Evolutionary conservation across 2,888 invertebrate genomes (phyloP).

Genomic region (Malachius bipustulatus): DNA sequence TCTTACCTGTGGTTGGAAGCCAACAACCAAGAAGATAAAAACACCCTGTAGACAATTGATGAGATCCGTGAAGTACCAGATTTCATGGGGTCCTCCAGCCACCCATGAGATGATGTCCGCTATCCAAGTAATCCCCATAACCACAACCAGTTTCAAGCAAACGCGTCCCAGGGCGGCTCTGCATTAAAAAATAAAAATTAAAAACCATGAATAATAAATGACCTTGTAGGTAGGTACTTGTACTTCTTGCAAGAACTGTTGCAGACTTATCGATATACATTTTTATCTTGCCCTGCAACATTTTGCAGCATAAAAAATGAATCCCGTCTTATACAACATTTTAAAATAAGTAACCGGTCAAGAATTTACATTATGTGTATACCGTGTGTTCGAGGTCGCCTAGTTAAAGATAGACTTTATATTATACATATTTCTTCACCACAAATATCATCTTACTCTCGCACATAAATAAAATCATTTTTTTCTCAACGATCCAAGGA

Average conservation of each 20-base stretch:
- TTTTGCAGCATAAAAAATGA: too few relatives aligned
- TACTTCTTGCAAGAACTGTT: background rate
- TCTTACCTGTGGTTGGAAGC: conserved; percentile 74
- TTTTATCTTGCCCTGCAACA: background rate
- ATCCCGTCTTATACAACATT: too few relatives aligned
- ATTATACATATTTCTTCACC: too few relatives aligned
- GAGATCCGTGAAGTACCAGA: conserved; percentile 76
- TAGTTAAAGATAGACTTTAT: too few relatives aligned
- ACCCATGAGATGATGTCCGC: conserved; percentile 77
- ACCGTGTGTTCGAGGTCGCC: too few relatives aligned
- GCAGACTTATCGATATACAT: background rate
- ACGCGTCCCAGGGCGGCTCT: conserved; percentile 72
- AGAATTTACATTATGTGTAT: too few relatives aligned
- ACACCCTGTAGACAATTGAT: conserved; percentile 81
- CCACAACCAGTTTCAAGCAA: conserved; percentile 74
- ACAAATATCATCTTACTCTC: too few relatives aligned
- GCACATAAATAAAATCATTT: too few relatives aligned
- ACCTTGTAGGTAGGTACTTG: background rate
- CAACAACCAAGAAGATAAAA: conserved; percentile 79
- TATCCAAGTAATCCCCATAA: conserved; percentile 70
- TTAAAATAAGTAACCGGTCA: too few relatives aligned
- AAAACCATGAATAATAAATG: background rate
- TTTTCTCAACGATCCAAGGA: too few relatives aligned
- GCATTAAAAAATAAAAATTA: conserved; percentile 30
- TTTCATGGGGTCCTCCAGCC: conserved; percentile 65